Conservation (phyloP, 2,888 invertebrate genomes). For the Heliconius charithonia region DNA sequence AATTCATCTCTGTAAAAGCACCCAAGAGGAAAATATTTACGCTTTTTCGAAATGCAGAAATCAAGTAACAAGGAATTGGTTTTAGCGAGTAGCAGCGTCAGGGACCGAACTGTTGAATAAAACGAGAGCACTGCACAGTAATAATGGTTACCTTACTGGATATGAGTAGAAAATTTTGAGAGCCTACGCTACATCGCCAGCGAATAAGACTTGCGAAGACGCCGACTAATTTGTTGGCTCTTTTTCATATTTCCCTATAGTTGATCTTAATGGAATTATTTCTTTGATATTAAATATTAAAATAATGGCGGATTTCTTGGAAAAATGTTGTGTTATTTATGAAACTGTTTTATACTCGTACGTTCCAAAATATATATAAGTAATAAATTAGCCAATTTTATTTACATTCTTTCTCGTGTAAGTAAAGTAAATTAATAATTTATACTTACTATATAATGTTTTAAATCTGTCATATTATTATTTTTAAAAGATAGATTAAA, state of each 20-base stretch:
- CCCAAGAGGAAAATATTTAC: constrained; percentile 82
- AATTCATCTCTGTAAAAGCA: constrained; percentile 75
- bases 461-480: neutral
- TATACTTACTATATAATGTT: neutral
- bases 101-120: constrained; percentile 75
- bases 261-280: constrained; percentile 17
- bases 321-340: neutral
- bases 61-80: constrained; percentile 83
- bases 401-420: neutral
- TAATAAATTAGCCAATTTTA: neutral
- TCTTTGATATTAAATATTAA: constrained; percentile 9
- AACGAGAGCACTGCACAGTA: constrained; percentile 67
- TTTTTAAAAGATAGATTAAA: neutral
- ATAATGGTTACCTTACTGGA: constrained; percentile 74
- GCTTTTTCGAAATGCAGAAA: constrained; percentile 83
- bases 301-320: neutral
- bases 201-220: constrained; percentile 53
- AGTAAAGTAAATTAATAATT: neutral
- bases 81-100: constrained; percentile 77
- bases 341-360: neutral
- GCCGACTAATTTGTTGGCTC: constrained; percentile 51
- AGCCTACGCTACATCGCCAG: constrained; percentile 50
- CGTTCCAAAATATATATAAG: neutral
- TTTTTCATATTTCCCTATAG: constrained; percentile 41
- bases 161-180: constrained; percentile 65